Base-by-base conservation (phyloP, 2,888 invertebrate species). In the Tanaodytes sp. region DNA sequence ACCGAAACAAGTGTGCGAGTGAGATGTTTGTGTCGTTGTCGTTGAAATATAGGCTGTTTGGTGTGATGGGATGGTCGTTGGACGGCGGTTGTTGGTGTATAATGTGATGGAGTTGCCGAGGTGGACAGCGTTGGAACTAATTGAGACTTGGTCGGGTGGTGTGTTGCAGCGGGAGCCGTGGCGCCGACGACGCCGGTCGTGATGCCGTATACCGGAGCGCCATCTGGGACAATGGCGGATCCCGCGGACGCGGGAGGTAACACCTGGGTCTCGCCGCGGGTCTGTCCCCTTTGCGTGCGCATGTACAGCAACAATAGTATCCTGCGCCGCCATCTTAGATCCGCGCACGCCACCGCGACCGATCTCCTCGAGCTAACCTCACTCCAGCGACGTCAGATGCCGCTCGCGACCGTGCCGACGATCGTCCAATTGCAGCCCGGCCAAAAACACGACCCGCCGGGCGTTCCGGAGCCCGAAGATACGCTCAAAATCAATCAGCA, bases 261-360 rank as follows among this genome's bases (percentile, higher is more conserved):
- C 19, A 78, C 78, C 20, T 79, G 82, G 82, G 80, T 80, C 64
- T 77, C 78, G n/a, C 81, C 81, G 18, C 75, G 82, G 39, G 74
- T 79, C 4, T 81, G 82, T 68, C 82, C 82, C 2, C 71, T 80
- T 23, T 82, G 82, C 61, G 76, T 76, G 27, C 77, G 80, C 23
- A 73, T 82, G 74, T 82, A 81, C 79, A 81, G 81, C 77, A 82
- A 81, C 80, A 81, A 81, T 75, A 81, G 81, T 75, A 82, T 81
- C 71, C 76, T 82, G 12, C 78, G 81, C 11, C 78, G 81, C 40
- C 79, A 79, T 49, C 76, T 79, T 11, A 71, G 79, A 69, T 73
- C 79, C 30, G 78, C 79, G 15, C 74, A 79, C 59, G 74, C 77
- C 51, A 76, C 78, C 37, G 77, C 75, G 45, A 75, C 77, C 46